Evolutionary conservation across 2,888 invertebrate species (phyloP).

Genomic region (Anodontia alba): DNA sequence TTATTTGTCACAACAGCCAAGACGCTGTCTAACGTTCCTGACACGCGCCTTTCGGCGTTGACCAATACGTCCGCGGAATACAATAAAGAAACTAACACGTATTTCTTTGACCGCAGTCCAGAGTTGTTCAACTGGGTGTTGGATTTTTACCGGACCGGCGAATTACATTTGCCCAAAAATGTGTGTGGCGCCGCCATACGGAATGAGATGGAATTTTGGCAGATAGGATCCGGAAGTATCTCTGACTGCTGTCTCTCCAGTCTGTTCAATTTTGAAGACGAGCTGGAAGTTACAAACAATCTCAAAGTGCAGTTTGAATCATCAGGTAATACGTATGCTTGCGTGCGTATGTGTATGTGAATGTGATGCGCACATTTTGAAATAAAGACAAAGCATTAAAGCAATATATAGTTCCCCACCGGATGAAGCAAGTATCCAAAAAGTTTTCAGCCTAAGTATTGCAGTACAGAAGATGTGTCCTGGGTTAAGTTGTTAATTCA

Average conservation of each 20-base stretch:
- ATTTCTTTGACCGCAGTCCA: conserved; percentile 76
- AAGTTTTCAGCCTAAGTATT: too few species aligned
- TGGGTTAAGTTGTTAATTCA: too few species aligned
- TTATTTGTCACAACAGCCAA: conserved; percentile 53
- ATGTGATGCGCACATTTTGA: too few species aligned
- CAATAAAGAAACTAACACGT: conserved; percentile 57
- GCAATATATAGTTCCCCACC: too few species aligned
- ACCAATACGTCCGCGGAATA: conserved; percentile 48
- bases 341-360: too few species aligned
- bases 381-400: too few species aligned
- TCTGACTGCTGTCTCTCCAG: conserved; percentile 72
- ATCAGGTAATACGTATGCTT: conserved; percentile 38
- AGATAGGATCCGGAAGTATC: conserved; percentile 66
- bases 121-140: conserved; percentile 70
- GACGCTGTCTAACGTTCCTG: conserved; percentile 50
- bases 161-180: conserved; percentile 73
- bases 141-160: conserved; percentile 73
- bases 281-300: conserved; percentile 52
- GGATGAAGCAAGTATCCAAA: too few species aligned
- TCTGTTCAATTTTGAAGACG: conserved; percentile 53
- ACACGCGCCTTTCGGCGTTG: conserved; percentile 51
- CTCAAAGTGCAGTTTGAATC: conserved; percentile 45
- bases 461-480: too few species aligned
- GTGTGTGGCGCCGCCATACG: conserved; percentile 71
- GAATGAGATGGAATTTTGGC: conserved; percentile 75